These are phyloP conservation scores for Camponotus floridanus DNA, from an alignment of 1,140 invertebrate species.

Conservation along the genomic window DNA sequence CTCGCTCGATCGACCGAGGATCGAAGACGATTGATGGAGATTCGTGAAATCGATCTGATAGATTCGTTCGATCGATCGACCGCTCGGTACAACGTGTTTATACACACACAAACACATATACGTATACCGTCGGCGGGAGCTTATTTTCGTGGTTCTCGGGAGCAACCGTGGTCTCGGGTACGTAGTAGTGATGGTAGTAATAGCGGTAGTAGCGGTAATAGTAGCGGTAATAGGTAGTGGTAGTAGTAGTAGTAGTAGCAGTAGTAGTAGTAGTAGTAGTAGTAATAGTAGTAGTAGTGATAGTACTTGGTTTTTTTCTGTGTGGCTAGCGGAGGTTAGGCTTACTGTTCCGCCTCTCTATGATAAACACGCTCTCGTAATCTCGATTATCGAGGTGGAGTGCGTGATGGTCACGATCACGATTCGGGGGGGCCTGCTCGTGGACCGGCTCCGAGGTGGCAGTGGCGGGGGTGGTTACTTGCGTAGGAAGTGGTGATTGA, in stretches of 20 bases:
- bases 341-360: conserved; percentile 91
- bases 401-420: conserved; percentile 86
- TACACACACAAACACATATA: conserved; percentile 72
- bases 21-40: conserved; percentile 48
- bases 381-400: conserved; percentile 88
- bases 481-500: conserved; percentile 86
- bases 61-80: conserved; percentile 69
- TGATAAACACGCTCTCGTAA: conserved; percentile 92
- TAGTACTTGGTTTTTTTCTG: conserved; percentile 78
- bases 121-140: conserved; percentile 71
- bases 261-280: conserved; percentile 60
- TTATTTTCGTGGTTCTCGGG: conserved; percentile 70
- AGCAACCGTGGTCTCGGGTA: conserved; percentile 73
- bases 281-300: conserved; percentile 70
- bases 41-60: conserved; percentile 64
- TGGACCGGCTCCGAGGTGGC: conserved; percentile 85
- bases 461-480: conserved; percentile 85
- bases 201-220: conserved; percentile 68
- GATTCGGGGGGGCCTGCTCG: conserved; percentile 85
- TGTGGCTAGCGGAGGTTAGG: conserved; percentile 87
- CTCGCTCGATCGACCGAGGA: conserved; percentile 73
- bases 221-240: conserved; percentile 64
- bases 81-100: conserved; percentile 50
- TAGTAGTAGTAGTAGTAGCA: conserved; percentile 61
- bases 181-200: conserved; percentile 70